Evolutionary conservation across 2,797 vertebrate genomes (phyloP).

Genomic region (Siniperca undulata): DNA sequence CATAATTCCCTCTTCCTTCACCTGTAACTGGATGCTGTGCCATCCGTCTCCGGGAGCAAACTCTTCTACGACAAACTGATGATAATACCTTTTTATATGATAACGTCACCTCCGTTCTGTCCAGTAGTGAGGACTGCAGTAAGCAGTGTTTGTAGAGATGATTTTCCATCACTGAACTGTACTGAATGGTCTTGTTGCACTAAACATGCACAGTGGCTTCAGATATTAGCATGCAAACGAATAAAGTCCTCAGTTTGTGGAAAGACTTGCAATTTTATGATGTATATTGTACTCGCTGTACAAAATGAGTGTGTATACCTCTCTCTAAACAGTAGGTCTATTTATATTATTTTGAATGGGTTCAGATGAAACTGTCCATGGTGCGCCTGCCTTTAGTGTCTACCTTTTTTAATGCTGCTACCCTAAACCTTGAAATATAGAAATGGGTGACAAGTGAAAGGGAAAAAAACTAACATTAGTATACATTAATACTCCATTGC

Average conservation of each 20-base stretch:
- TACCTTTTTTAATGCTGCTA: neutral
- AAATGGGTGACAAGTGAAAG: neutral
- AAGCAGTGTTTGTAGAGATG: slow-evolving; percentile 1
- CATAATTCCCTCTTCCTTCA: slow-evolving; percentile 26
- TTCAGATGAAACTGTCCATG: neutral
- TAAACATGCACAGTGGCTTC: slow-evolving; percentile 22
- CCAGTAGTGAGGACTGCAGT: slow-evolving; percentile 50
- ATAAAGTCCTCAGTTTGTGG: slow-evolving; percentile 77
- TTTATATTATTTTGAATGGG: neutral
- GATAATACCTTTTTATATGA: slow-evolving; percentile 63
- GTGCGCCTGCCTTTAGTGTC: neutral
- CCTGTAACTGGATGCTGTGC: slow-evolving; percentile 30
- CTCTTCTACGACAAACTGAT: neutral
- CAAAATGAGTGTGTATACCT: neutral
- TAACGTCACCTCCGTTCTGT: slow-evolving; percentile 55
- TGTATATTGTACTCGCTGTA: neutral
- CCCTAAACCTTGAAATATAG: neutral
- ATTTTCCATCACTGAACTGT: slow-evolving; percentile 18
- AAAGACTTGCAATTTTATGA: neutral
- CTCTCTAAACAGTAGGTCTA: neutral
- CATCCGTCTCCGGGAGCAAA: slow-evolving; percentile 28
- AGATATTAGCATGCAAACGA: neutral
- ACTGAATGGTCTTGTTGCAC: slow-evolving; percentile 33
- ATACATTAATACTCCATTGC: neutral
- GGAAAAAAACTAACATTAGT: neutral